phyloP scores from a whole-genome alignment of 2,888 invertebrate species.

The Cinara cedri region DNA sequence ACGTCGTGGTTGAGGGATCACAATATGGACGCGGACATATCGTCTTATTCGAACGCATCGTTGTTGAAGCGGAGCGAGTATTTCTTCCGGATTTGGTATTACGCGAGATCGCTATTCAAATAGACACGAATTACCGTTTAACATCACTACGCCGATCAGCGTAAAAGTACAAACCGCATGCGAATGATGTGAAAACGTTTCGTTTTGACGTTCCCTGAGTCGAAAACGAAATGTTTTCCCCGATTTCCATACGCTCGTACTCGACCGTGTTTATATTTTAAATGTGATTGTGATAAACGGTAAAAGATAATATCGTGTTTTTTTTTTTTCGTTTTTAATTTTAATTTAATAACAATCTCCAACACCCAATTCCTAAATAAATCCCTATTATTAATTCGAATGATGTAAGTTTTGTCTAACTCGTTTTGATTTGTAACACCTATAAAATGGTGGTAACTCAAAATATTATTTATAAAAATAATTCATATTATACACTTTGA shows the following conservation, averaged over 20 bases:
- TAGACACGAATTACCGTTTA: slow-evolving; percentile 9
- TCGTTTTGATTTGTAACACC: slow-evolving; percentile 1
- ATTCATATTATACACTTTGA: no score
- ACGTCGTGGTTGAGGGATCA: slow-evolving; percentile 92
- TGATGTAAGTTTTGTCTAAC: background rate
- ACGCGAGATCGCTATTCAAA: slow-evolving; percentile 82
- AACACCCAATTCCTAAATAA: background rate
- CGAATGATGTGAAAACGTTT: background rate
- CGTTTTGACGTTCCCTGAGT: slow-evolving; percentile 43
- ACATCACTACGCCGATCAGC: background rate
- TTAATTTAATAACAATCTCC: background rate
- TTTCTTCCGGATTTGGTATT: slow-evolving; percentile 93
- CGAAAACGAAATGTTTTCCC: slow-evolving; percentile 3
- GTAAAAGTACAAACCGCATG: background rate
- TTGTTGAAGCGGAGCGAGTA: slow-evolving; percentile 87
- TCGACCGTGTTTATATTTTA: background rate
- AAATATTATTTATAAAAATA: no score
- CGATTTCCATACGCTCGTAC: background rate
- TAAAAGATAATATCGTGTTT: background rate
- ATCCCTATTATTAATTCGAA: background rate
- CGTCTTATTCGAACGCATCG: slow-evolving; percentile 85
- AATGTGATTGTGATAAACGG: slow-evolving; percentile 39
- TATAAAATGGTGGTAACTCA: slow-evolving; percentile 24
- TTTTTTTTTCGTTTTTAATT: slow-evolving; percentile 29
- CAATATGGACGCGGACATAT: slow-evolving; percentile 92